phyloP scores from a whole-genome alignment of 2,888 invertebrate species.

The Tetanocera ferruginea region DNA sequence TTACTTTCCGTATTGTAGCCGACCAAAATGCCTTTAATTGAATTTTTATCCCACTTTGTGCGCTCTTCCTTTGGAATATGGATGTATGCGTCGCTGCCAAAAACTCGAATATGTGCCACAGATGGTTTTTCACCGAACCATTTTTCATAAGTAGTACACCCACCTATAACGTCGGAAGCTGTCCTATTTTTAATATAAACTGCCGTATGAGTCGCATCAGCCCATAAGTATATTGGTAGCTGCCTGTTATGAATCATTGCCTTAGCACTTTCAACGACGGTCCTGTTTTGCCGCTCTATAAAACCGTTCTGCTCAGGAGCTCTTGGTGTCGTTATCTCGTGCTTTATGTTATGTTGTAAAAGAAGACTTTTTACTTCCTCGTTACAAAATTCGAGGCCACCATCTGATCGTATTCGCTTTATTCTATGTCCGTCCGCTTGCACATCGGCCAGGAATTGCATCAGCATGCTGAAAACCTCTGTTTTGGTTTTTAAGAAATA shows the following conservation, averaged over 20 bases:
- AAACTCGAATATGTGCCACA: constrained; percentile 28
- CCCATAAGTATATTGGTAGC: constrained; percentile 17
- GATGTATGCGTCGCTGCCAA: constrained; percentile 31
- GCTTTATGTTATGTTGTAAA: constrained; percentile 35
- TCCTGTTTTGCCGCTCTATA: constrained; percentile 35
- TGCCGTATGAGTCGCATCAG: constrained; percentile 35
- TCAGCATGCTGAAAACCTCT: too few species aligned
- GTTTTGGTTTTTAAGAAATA: too few species aligned
- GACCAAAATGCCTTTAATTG: too few species aligned
- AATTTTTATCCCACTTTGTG: too few species aligned
- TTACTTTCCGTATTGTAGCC: too few species aligned
- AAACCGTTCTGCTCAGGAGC: constrained; percentile 39
- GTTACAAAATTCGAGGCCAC: constrained; percentile 44
- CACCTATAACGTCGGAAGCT: too few species aligned
- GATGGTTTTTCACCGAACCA: constrained; percentile 30
- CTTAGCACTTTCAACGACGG: constrained; percentile 32
- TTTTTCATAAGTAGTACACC: constrained; percentile 23
- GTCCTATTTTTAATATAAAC: too few species aligned
- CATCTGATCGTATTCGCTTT: constrained; percentile 40
- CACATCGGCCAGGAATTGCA: constrained; percentile 39
- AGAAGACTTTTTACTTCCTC: constrained; percentile 31
- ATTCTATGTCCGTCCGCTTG: constrained; percentile 40
- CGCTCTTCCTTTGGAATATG: too few species aligned
- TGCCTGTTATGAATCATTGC: constrained; percentile 19
- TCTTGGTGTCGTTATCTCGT: constrained; percentile 39